Evolutionary conservation across 2,113 vertebrate species (phyloP).

Genomic region (Illadopsis cleaveri): DNA sequence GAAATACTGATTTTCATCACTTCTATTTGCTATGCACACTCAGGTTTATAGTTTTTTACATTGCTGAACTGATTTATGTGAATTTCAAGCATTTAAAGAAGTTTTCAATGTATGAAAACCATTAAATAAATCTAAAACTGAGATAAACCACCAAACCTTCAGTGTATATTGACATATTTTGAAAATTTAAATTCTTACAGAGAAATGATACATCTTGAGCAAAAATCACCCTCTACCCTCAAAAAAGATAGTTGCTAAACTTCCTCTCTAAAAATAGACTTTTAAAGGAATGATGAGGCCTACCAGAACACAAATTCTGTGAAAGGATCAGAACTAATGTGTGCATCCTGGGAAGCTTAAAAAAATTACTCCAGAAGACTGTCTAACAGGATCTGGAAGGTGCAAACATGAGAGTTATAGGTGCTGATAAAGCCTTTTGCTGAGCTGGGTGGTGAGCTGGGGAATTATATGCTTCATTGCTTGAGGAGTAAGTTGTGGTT

Average conservation of each 20-base stretch:
- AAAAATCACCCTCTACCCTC: fast-evolving
- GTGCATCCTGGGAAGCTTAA: background rate
- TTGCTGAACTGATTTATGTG: background rate
- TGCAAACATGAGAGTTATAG: background rate
- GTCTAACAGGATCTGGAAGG: background rate
- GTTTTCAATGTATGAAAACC: background rate
- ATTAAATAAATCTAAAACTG: background rate
- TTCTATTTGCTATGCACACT: background rate
- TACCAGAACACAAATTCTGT: background rate
- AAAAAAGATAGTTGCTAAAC: background rate
- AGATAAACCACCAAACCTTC: background rate
- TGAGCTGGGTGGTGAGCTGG: background rate
- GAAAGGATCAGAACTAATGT: background rate
- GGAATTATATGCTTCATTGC: fast-evolving
- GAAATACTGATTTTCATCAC: background rate
- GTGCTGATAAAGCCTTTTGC: background rate
- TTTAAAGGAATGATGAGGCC: background rate
- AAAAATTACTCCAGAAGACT: background rate
- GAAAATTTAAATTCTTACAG: background rate
- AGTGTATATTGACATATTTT: background rate
- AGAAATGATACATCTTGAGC: background rate
- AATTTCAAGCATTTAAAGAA: background rate
- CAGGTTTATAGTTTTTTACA: background rate
- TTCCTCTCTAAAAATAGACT: background rate
- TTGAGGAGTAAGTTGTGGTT: background rate